Evolutionary conservation across 2,888 invertebrate genomes (phyloP), one percentile per base, ranked within the genome.

Genomic region (Steinernema hermaphroditum): DNA sequence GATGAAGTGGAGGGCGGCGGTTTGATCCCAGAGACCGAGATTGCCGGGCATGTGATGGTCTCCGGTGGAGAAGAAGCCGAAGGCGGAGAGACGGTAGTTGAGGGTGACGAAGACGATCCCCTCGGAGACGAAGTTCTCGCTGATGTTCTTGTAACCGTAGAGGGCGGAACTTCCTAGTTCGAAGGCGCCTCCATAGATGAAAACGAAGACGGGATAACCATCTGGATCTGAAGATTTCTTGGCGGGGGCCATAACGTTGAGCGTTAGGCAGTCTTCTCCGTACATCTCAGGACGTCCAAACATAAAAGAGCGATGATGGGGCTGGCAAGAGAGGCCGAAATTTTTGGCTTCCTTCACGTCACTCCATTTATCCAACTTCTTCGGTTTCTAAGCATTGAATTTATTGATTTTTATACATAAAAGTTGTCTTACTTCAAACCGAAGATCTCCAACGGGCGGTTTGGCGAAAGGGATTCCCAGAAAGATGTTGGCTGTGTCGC

Each of bases 171-270:
- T 69, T 29, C 95, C 95, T 68, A 91, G 91, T 27, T 91, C 90
- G 87, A 93, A 95, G 87, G 94, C 93, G 0, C 95, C 95, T 0
- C 94, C 94, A 87, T 95, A 94, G 79, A 95, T 93, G 88, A 94
- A 94, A 69, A 95, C 90, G 93, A 95, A 93, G 0, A 95, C 94
- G 0, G 95, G 92, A 87, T 92, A 94, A 19, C 62, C 73, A 6
- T 49, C 41, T 41, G 75, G 74, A 22, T 32, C 32, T 9, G 50
- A 0, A 16, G 70, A 50, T 22, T 27, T 41, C 43, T 54, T 41
- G 19, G 50, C 46, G 19, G 70, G 70, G 9, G 54, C 54, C 41
- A 70, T 70, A 24, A 70, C 27, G 62, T 70, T 70, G 22, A 49
- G 34, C 16, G 70, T 70, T 0, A 70, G 50, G 32, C 70, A 70